Percentiles rank a stretch among this genome's conserved stretches.
Conservation (phyloP, 2,888 invertebrate species). For the Nemotelus nigrinus region DNA sequence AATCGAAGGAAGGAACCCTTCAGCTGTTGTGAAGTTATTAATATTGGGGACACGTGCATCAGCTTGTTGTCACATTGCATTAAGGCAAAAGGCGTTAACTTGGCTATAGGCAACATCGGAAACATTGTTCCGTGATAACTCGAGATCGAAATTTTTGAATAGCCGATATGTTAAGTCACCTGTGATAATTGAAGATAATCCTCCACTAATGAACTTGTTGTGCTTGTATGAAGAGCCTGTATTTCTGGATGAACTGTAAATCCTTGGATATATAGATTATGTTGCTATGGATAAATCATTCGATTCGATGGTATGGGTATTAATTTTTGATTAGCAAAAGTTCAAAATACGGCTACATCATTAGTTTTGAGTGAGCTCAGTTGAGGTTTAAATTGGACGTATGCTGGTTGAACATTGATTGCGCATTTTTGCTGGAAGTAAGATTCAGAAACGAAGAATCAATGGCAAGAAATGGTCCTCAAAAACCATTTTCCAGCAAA, state of each 20-base stretch:
- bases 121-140: neutral
- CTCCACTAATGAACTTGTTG: neutral
- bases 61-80: conserved; percentile 25
- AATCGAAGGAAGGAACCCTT: conserved; percentile 24
- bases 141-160: neutral
- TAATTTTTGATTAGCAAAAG: no score
- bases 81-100: conserved; percentile 2
- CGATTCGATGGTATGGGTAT: no score
- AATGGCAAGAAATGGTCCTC: no score
- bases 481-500: no score
- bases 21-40: conserved; percentile 35
- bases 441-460: no score
- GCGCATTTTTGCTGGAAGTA: no score
- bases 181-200: conserved; percentile 37
- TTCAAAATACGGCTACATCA: no score
- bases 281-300: neutral
- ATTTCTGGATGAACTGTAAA: neutral
- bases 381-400: no score
- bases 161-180: conserved; percentile 18
- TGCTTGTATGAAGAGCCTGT: neutral
- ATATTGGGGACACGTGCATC: conserved; percentile 46
- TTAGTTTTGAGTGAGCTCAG: no score
- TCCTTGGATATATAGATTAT: neutral
- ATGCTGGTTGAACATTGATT: no score
- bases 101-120: neutral